Base-by-base conservation (phyloP, 92 coral and sea anemone genomes). In the Blastomussa wellsi region DNA sequence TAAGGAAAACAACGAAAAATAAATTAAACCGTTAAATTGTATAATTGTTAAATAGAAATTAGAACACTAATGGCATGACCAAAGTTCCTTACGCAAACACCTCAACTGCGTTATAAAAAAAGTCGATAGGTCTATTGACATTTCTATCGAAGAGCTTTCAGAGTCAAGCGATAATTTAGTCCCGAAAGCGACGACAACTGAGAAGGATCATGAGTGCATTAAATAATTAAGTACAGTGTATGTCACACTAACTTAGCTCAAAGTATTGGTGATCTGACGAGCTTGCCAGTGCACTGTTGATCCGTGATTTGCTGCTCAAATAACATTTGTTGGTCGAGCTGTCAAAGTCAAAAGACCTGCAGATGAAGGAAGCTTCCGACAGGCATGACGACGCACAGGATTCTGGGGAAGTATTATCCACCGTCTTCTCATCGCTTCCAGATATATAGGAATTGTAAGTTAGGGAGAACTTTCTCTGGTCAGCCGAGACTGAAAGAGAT, bases 301-400 rank as follows among this genome's bases (percentile, higher is more conserved):
- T 76, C 5, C 93, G 55, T 14, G 95, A 90, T 59, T 85, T 78
- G 49, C 66, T 32, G 88, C 98, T 96, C 88, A 96, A 57, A 51
- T 47, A 86, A 62, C 99, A 96, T 55, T 72, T 91, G 80, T 79
- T 76, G 37, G 92, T 57, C 37, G 86, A 74, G 72, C 77, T 92
- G 77, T 89, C 91, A 64, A 87, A 96, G 47, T 96, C 97, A 84
- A 96, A 96, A 31, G 99, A 94, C 36, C 99, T 83, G 71, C 99
- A 96, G 47, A 68, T 60, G 68, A 92, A 96, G 17, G 90, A 48
- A 13, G 93, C 64, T 80, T 95, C 95, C 3, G 71, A 55, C 39
- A 65, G 76, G 49, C 99, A 96, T 1, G 76, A 77, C 4, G 79
- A 36, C 32, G 97, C 96, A 72, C 99, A 96, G 49, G 85, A 78